Percentiles rank a stretch among this genome's conserved stretches.
phyloP scores from a whole-genome alignment of 92 coral and sea anemone genomes.

The Galaxea fascicularis region DNA sequence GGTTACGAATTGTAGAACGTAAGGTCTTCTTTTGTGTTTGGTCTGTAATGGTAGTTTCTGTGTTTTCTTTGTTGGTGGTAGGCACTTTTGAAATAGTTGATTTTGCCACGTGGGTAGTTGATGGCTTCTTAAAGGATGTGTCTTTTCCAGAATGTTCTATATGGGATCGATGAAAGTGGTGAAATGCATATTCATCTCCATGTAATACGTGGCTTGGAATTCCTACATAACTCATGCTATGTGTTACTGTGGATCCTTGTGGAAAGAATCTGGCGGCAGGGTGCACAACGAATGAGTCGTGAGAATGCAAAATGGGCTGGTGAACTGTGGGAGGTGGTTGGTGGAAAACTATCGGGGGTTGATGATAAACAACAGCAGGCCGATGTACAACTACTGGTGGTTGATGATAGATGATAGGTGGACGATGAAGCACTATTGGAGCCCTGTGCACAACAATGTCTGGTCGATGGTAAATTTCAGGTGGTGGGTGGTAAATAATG shows the following conservation, averaged over 20 bases:
- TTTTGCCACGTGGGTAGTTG: constrained; percentile 35
- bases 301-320: constrained; percentile 94
- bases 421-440: constrained; percentile 97
- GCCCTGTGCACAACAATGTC: constrained; percentile 99
- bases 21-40: constrained; percentile 66
- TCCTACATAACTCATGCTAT: constrained; percentile 84
- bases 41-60: constrained; percentile 69
- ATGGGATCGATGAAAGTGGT: constrained; percentile 74
- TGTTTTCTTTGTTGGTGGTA: constrained; percentile 62
- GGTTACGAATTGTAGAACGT: constrained; percentile 44
- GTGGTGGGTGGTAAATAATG: constrained; percentile 98
- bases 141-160: constrained; percentile 56
- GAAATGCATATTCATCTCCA: constrained; percentile 60
- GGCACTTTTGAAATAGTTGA: constrained; percentile 70
- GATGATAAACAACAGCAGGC: constrained; percentile 99
- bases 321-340: constrained; percentile 97
- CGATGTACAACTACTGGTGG: constrained; percentile 98
- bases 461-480: constrained; percentile 98
- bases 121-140: not conserved
- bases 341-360: constrained; percentile 94
- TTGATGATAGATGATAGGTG: constrained; percentile 97
- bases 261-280: constrained; percentile 85
- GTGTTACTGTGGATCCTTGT: constrained; percentile 83
- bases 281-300: constrained; percentile 88
- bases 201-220: constrained; percentile 88